Evolutionary conservation across 2,797 vertebrate genomes (phyloP).

Genomic region (Diceros bicornis): DNA sequence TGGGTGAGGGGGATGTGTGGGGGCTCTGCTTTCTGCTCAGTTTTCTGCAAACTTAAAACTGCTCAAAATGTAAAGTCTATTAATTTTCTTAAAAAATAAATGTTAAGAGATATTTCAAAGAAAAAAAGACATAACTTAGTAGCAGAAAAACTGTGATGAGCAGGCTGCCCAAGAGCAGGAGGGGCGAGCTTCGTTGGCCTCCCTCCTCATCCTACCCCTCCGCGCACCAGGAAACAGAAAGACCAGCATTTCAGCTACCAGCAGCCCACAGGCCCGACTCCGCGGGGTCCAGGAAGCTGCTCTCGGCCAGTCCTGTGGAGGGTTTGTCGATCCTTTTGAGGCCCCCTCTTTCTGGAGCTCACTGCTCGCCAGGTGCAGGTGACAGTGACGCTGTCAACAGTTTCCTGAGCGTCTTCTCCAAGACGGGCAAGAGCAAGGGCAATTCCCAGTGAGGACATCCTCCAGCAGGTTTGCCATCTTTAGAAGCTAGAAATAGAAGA

Average conservation of each 20-base stretch:
- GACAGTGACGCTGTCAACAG: rapidly evolving
- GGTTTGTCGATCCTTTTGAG: rapidly evolving
- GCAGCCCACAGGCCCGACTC: not conserved
- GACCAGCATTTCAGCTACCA: rapidly evolving
- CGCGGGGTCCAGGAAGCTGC: rapidly evolving
- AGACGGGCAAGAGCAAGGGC: rapidly evolving
- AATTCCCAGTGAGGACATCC: rapidly evolving
- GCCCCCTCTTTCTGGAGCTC: not conserved
- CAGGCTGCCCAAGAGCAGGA: not conserved
- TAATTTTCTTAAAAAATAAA: not conserved
- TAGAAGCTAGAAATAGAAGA: not conserved
- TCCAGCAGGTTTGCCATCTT: rapidly evolving
- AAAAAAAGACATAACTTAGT: not conserved
- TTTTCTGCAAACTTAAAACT: too few species aligned
- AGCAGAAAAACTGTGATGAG: rapidly evolving
- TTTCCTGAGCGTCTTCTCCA: rapidly evolving
- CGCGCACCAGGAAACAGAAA: rapidly evolving
- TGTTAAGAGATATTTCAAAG: not conserved
- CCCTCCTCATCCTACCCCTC: rapidly evolving
- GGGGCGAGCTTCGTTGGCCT: rapidly evolving
- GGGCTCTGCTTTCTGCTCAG: not conserved
- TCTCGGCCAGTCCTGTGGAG: rapidly evolving
- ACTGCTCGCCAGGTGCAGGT: rapidly evolving
- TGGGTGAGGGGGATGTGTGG: rapidly evolving
- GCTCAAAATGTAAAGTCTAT: not conserved